These are phyloP conservation scores for Caretta caretta DNA, from an alignment of 2,113 vertebrate genomes.

Conservation along the genomic window DNA sequence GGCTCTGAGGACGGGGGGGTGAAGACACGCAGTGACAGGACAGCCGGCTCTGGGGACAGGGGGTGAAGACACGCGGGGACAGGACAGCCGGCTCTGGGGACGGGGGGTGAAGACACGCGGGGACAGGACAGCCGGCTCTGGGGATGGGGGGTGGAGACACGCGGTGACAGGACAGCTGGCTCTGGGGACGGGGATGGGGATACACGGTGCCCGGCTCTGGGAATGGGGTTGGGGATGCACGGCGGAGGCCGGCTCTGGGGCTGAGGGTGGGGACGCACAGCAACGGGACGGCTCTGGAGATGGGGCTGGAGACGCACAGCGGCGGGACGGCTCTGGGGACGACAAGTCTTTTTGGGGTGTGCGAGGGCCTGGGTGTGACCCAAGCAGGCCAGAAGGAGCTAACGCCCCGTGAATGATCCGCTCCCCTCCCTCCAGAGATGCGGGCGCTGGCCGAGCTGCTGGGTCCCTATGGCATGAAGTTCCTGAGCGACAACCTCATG, in stretches of 20 bases:
- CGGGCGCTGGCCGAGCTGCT: slow-evolving; percentile 89
- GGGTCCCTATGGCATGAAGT: slow-evolving; percentile 94
- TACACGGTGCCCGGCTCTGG: too few species aligned
- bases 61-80: too few species aligned
- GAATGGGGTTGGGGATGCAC: rapidly evolving
- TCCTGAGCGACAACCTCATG: slow-evolving; percentile 95
- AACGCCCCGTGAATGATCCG: background rate
- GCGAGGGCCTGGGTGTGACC: background rate
- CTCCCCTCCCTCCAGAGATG: slow-evolving; percentile 83
- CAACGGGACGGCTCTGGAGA: background rate
- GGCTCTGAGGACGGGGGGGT: background rate
- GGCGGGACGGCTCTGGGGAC: background rate
- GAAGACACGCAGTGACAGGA: too few species aligned
- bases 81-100: background rate
- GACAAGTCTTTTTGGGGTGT: background rate
- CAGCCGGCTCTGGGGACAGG: background rate
- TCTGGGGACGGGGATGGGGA: background rate
- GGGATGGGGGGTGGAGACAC: rapidly evolving
- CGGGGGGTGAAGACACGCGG: too few species aligned
- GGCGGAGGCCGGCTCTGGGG: too few species aligned
- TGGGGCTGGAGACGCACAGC: rapidly evolving
- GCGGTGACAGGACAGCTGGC: background rate
- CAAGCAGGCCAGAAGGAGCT: background rate
- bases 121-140: background rate
- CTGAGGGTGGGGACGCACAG: too few species aligned